Evolutionary conservation across 2,113 vertebrate genomes (phyloP).

Genomic region (Rhinichthys klamathensis): DNA sequence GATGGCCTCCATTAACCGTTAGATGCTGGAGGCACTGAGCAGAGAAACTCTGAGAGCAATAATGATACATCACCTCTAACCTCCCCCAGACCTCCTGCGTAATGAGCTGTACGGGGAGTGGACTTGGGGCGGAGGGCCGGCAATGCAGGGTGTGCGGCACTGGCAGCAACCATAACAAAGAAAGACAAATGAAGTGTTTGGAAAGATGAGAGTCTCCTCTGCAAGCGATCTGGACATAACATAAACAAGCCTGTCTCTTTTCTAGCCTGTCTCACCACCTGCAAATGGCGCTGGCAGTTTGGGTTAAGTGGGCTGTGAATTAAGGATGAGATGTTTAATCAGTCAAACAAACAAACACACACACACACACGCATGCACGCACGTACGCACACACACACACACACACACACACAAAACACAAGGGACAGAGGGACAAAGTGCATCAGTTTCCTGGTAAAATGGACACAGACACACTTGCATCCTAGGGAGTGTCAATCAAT

Average conservation of each 20-base stretch:
- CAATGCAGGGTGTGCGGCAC: conserved; percentile 5
- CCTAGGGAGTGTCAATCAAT: conserved; percentile 13
- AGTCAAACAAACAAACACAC: conserved; percentile 42
- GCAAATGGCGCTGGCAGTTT: conserved; percentile 47
- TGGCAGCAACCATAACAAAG: conserved; percentile 51
- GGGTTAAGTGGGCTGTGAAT: conserved; percentile 61
- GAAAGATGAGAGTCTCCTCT: conserved; percentile 56
- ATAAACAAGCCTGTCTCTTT: conserved; percentile 55
- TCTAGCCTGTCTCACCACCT: conserved; percentile 52
- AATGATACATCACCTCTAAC: conserved; percentile 61
- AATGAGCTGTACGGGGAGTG: conserved; percentile 67
- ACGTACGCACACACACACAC: conserved; percentile 15
- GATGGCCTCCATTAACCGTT: conserved; percentile 46
- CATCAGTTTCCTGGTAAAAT: not conserved
- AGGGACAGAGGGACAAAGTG: conserved; percentile 22
- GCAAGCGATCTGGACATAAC: conserved; percentile 45
- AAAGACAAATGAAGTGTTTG: conserved; percentile 58
- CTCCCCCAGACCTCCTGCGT: conserved; percentile 68
- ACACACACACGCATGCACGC: not conserved
- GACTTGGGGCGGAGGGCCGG: conserved; percentile 38
- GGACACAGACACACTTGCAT: not conserved
- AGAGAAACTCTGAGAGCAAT: conserved; percentile 47
- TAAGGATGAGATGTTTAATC: conserved; percentile 53
- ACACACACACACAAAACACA: not conserved
- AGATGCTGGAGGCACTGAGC: conserved; percentile 25